Evolutionary conservation across 2,113 vertebrate genomes (phyloP).

Genomic region (Xyliphius kryptos): DNA sequence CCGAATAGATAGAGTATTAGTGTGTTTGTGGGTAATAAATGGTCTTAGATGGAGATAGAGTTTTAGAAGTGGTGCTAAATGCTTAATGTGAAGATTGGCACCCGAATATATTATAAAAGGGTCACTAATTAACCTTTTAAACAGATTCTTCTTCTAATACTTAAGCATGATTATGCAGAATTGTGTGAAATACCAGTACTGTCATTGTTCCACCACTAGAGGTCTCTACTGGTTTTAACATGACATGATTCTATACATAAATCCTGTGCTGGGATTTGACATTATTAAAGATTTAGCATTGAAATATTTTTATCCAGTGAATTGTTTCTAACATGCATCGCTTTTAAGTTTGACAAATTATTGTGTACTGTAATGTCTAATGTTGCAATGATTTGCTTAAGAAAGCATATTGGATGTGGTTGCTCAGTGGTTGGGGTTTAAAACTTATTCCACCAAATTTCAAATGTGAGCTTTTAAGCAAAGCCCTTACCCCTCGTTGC

Average conservation of each 20-base stretch:
- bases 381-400: too few relatives aligned
- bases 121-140: neutral
- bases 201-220: neutral
- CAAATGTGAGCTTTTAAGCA: neutral
- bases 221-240: slow-evolving; percentile 1
- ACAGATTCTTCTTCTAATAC: neutral
- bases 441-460: neutral
- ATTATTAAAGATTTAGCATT: too few relatives aligned
- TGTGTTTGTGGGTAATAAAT: neutral
- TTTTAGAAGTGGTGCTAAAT: neutral
- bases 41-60: neutral
- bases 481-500: neutral
- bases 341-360: too few relatives aligned
- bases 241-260: too few relatives aligned
- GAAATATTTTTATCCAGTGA: too few relatives aligned
- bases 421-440: too few relatives aligned
- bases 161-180: neutral
- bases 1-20: neutral
- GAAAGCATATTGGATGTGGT: too few relatives aligned
- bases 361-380: too few relatives aligned
- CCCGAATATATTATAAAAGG: neutral
- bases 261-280: too few relatives aligned
- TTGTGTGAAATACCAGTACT: neutral
- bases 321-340: too few relatives aligned
- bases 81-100: neutral